phyloP scores from a whole-genome alignment of 1,140 invertebrate genomes.

The Drosophila murphyi region DNA sequence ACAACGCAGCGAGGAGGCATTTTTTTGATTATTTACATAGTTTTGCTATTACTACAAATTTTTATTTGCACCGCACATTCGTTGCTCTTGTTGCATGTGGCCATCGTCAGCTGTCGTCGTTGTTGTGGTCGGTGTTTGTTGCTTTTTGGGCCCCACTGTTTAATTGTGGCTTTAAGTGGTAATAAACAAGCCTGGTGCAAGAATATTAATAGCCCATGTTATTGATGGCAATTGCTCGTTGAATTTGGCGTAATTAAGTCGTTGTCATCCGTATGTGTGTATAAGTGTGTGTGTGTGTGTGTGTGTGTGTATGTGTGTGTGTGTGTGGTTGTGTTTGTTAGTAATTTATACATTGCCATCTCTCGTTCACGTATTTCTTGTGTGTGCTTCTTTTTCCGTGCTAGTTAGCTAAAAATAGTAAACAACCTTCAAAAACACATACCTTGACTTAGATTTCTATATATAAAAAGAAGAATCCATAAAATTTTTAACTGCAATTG shows the following conservation, averaged over 20 bases:
- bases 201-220: constrained; percentile 83
- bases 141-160: constrained; percentile 55
- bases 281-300: constrained; percentile 20
- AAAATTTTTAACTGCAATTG: background rate
- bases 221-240: constrained; percentile 84
- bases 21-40: constrained; percentile 82
- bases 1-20: constrained; percentile 46
- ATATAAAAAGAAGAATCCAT: background rate
- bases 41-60: constrained; percentile 84
- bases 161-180: constrained; percentile 80
- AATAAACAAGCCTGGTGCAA: constrained; percentile 77
- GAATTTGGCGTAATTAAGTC: constrained; percentile 84
- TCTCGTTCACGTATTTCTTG: constrained; percentile 38
- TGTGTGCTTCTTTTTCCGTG: constrained; percentile 2
- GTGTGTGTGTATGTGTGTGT: constrained; percentile 38
- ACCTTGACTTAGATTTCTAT: constrained; percentile 3
- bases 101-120: constrained; percentile 58
- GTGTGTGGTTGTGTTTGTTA: constrained; percentile 22
- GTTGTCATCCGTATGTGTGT: constrained; percentile 63
- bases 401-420: constrained; percentile 13
- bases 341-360: constrained; percentile 63
- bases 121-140: constrained; percentile 30
- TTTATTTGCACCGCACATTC: constrained; percentile 71
- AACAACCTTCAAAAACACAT: constrained; percentile 2
- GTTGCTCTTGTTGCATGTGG: constrained; percentile 30